Evolutionary conservation across 1,140 invertebrate species (phyloP).

Genomic region (Drosophila punjabiensis): DNA sequence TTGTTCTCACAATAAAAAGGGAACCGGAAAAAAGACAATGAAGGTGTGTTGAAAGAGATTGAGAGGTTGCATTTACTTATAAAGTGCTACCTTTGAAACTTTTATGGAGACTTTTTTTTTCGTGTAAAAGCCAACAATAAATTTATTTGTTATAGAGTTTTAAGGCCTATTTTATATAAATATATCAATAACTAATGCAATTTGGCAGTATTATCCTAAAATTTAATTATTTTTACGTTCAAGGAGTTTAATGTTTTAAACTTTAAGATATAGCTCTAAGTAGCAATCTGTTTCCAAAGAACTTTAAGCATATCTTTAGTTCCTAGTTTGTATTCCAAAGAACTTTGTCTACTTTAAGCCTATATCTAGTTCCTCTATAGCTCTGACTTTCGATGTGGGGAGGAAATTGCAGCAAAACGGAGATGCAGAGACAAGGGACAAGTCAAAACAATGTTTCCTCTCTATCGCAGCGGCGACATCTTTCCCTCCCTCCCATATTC

Average conservation of each 20-base stretch:
- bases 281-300: not conserved
- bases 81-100: not conserved
- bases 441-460: constrained; percentile 47
- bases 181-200: too few relatives aligned
- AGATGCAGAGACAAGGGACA: constrained; percentile 57
- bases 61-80: constrained; percentile 4
- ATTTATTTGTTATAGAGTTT: too few relatives aligned
- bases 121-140: too few relatives aligned
- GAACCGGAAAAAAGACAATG: constrained; percentile 38
- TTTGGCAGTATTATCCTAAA: too few relatives aligned
- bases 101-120: not conserved
- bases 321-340: not conserved
- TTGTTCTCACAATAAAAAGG: constrained; percentile 55
- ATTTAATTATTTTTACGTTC: too few relatives aligned
- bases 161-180: too few relatives aligned
- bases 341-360: constrained; percentile 4
- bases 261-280: too few relatives aligned
- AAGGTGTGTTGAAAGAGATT: not conserved
- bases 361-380: not conserved
- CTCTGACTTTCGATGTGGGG: constrained; percentile 4
- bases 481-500: not conserved
- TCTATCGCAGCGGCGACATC: constrained; percentile 29
- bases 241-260: too few relatives aligned
- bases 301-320: not conserved
- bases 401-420: constrained; percentile 43